Conservation (phyloP, 2,797 vertebrate species). For the Sebastolobus alascanus region DNA sequence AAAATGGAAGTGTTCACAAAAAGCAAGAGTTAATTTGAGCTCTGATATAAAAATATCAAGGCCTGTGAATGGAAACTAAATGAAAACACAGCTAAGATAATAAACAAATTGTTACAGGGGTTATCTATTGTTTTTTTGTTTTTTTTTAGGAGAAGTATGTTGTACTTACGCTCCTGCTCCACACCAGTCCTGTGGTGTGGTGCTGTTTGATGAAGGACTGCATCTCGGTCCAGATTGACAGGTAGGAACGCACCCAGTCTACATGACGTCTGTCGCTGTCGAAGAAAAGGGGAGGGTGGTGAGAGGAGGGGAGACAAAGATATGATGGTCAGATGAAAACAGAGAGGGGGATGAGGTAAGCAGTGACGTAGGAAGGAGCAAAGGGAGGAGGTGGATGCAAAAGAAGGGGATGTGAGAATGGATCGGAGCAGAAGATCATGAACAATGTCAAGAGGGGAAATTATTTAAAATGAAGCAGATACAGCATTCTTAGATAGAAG, state of each 20-base stretch:
- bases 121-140: slow-evolving; percentile 9
- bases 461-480: not conserved
- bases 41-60: slow-evolving; percentile 63
- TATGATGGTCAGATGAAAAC: not conserved
- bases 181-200: slow-evolving; percentile 93
- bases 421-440: not conserved
- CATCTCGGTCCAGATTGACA: slow-evolving; percentile 96
- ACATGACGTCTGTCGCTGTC: slow-evolving; percentile 93
- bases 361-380: not conserved
- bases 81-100: slow-evolving; percentile 51
- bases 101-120: slow-evolving; percentile 30
- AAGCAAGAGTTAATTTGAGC: slow-evolving; percentile 51
- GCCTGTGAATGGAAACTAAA: slow-evolving; percentile 54
- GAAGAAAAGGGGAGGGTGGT: not conserved
- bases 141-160: not conserved
- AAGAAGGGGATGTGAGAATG: not conserved
- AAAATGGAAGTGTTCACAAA: slow-evolving; percentile 73
- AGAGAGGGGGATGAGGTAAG: not conserved
- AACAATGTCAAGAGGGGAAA: not conserved
- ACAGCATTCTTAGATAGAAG: not conserved
- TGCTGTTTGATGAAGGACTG: slow-evolving; percentile 96
- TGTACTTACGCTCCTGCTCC: slow-evolving; percentile 93
- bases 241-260: slow-evolving; percentile 96
- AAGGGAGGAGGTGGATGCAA: not conserved
- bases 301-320: not conserved